Percentiles rank a stretch among this genome's conserved stretches.
These are phyloP conservation scores for Zaprionus lachaisei DNA, from an alignment of 1,140 invertebrate genomes.

Conservation along the genomic window DNA sequence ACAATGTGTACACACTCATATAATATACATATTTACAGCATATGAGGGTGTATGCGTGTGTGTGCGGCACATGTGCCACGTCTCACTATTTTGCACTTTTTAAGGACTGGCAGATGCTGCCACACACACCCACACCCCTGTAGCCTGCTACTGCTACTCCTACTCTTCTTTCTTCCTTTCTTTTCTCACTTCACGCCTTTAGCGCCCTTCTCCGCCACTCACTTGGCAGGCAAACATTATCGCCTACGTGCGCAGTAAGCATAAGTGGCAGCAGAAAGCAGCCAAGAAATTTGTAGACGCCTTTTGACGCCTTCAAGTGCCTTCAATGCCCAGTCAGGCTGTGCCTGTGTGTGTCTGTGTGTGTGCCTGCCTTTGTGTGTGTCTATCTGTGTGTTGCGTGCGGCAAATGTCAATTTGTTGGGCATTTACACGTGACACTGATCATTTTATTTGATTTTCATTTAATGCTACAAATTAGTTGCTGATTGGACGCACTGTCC, in stretches of 20 bases:
- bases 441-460: constrained; percentile 84
- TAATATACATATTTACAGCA: constrained; percentile 15
- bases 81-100: constrained; percentile 77
- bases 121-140: neutral
- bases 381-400: constrained; percentile 25
- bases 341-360: constrained; percentile 14
- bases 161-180: neutral
- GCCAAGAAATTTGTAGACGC: constrained; percentile 37
- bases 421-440: constrained; percentile 82
- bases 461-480: constrained; percentile 80
- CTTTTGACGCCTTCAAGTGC: constrained; percentile 47
- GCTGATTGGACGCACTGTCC: constrained; percentile 50
- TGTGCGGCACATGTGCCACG: constrained; percentile 55
- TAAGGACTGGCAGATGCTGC: constrained; percentile 65
- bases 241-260: constrained; percentile 77
- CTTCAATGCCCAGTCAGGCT: constrained; percentile 18
- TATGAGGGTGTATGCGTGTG: constrained; percentile 33
- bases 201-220: constrained; percentile 22
- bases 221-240: constrained; percentile 81
- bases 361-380: neutral
- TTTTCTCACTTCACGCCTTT: neutral
- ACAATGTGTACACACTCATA: constrained; percentile 19
- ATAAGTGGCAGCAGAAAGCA: constrained; percentile 45
- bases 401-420: constrained; percentile 78
- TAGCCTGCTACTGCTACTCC: neutral